A percentile compares a stretch with the other conserved stretches of the same genome.
Conservation (phyloP, 2,888 invertebrate genomes). For the Rhingia campestris region DNA sequence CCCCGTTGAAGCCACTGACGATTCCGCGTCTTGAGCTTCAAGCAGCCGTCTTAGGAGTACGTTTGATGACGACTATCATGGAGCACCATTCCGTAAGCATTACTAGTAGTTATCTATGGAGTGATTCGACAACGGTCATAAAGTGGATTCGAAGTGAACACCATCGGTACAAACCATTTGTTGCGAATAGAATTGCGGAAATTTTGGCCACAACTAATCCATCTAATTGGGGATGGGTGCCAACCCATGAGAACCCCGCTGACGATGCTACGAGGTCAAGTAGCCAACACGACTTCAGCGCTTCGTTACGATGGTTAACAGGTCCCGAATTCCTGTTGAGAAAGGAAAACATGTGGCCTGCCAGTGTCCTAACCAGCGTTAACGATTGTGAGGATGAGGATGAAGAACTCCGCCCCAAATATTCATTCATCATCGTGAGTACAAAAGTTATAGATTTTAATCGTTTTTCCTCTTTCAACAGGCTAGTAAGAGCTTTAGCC, state of each 20-base stretch:
- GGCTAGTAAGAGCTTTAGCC: constrained; percentile 3
- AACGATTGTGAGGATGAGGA: neutral
- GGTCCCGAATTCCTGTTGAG: no score
- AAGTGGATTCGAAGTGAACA: constrained; percentile 72
- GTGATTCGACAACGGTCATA: constrained; percentile 52
- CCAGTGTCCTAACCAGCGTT: neutral
- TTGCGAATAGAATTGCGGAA: constrained; percentile 53
- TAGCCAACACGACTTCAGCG: constrained; percentile 1
- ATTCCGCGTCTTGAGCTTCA: constrained; percentile 49
- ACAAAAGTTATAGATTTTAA: constrained; percentile 7
- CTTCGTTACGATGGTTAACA: neutral
- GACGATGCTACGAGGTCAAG: constrained; percentile 51
- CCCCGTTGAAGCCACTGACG: constrained; percentile 38
- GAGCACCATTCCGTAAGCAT: constrained; percentile 31
- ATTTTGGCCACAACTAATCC: constrained; percentile 24
- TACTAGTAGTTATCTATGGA: constrained; percentile 26
- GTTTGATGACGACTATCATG: constrained; percentile 13
- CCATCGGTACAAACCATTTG: constrained; percentile 63
- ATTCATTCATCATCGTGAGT: constrained; percentile 17
- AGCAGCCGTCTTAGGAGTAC: constrained; percentile 45
- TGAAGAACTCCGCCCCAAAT: constrained; percentile 25
- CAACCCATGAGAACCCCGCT: constrained; percentile 23
- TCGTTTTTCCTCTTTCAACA: constrained; percentile 35
- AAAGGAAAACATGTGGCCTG: neutral
- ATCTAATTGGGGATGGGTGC: constrained; percentile 73